Evolutionary conservation across 2,888 invertebrate genomes (phyloP).

Genomic region (Lithophane socia): DNA sequence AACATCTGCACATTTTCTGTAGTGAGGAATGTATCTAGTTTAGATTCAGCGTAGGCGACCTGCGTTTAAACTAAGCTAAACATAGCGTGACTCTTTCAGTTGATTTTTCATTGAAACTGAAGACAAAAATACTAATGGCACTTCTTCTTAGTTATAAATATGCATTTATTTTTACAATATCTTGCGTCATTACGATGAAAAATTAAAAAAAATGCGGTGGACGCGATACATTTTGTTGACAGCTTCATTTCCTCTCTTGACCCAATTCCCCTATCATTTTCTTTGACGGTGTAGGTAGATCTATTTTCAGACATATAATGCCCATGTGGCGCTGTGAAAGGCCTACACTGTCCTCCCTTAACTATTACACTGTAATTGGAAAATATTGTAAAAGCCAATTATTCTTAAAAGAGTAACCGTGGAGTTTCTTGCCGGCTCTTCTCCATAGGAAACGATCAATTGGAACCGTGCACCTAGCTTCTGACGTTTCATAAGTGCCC

Average conservation of each 20-base stretch:
- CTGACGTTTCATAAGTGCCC: too few relatives aligned
- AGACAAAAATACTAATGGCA: slow-evolving; percentile 37
- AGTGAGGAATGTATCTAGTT: slow-evolving; percentile 16
- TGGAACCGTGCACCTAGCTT: too few relatives aligned
- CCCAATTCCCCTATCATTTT: slow-evolving; percentile 12
- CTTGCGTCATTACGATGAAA: slow-evolving; percentile 49
- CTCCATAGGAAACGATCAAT: too few relatives aligned
- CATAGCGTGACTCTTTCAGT: slow-evolving; percentile 29
- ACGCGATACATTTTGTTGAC: slow-evolving; percentile 35
- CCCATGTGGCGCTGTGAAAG: not conserved
- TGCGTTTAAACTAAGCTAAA: slow-evolving; percentile 34
- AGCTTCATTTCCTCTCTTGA: slow-evolving; percentile 45
- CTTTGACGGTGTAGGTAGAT: not conserved
- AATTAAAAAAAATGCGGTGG: slow-evolving; percentile 1
- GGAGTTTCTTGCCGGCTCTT: too few relatives aligned
- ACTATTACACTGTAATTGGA: too few relatives aligned
- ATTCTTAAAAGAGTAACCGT: too few relatives aligned
- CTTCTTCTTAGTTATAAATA: slow-evolving; percentile 37
- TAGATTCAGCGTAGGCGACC: slow-evolving; percentile 39
- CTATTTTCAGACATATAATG: not conserved
- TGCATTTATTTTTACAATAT: slow-evolving; percentile 54
- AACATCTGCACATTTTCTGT: slow-evolving; percentile 25
- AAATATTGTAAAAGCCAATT: too few relatives aligned
- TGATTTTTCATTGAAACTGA: slow-evolving; percentile 12
- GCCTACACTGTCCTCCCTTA: too few relatives aligned